A percentile compares a stretch with the other conserved stretches of the same genome.
Conservation (phyloP, 2,797 vertebrate genomes). For the Columba guinea region DNA sequence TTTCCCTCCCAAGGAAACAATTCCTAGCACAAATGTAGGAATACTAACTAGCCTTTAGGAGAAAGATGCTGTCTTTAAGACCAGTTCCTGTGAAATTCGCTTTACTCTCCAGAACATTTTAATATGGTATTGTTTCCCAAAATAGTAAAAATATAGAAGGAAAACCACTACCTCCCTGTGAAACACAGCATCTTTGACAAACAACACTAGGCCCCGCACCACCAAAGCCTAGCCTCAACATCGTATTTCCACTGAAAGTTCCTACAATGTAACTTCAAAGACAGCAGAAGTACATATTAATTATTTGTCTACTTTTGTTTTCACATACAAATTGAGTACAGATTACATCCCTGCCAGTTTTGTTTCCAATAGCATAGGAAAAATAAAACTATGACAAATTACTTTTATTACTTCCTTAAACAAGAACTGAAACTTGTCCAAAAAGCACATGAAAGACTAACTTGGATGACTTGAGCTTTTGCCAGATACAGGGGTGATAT, state of each 20-base stretch:
- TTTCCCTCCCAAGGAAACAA: neutral
- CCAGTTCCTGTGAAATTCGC: neutral
- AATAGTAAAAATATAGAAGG: neutral
- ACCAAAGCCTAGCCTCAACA: conserved; percentile 27
- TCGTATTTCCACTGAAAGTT: neutral
- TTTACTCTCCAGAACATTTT: neutral
- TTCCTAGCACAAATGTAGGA: conserved; percentile 31
- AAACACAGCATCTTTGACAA: neutral
- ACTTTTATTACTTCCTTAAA: conserved; percentile 66
- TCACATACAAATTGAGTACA: conserved; percentile 19
- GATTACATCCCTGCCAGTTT: conserved; percentile 24
- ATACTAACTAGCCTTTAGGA: neutral
- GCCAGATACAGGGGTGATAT: neutral
- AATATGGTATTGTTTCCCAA: neutral
- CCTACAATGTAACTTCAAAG: conserved; percentile 50
- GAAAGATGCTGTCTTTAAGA: neutral
- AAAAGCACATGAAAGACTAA: conserved; percentile 58
- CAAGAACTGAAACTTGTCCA: conserved; percentile 60
- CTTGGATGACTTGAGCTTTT: conserved; percentile 45
- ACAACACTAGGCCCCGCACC: neutral
- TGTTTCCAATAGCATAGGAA: conserved; percentile 45
- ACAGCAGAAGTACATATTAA: conserved; percentile 45
- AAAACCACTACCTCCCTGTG: neutral
- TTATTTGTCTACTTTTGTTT: conserved; percentile 26
- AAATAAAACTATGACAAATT: conserved; percentile 58